Percentiles rank a stretch among this genome's conserved stretches.
Conservation (phyloP, 2,797 vertebrate species). For the Corythornis leucogaster region DNA sequence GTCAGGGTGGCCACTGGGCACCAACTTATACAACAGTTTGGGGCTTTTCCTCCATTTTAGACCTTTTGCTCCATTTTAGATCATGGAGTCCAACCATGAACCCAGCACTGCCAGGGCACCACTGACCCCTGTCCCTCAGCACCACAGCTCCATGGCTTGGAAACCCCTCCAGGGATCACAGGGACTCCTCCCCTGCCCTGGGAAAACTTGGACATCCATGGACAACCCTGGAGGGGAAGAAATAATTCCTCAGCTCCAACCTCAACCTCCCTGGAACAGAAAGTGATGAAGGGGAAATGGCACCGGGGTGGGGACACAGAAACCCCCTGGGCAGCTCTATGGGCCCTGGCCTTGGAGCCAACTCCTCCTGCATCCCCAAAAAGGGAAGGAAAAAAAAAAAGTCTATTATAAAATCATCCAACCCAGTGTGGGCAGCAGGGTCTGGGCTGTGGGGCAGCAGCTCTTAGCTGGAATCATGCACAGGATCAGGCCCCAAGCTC, state of each 20-base stretch:
- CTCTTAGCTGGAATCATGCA: accelerated
- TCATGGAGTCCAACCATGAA: no score
- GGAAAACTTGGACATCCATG: no score
- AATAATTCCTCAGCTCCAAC: neutral
- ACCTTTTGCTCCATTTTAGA: no score
- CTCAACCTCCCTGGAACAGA: neutral
- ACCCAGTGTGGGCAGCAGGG: neutral
- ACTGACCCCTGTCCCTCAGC: no score
- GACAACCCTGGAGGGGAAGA: neutral
- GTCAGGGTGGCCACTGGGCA: accelerated
- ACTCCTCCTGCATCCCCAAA: neutral
- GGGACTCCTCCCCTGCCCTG: no score
- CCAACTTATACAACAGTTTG: neutral
- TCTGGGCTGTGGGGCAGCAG: neutral
- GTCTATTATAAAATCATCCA: accelerated
- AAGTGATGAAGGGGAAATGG: neutral
- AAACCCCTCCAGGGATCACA: no score
- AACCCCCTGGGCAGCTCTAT: accelerated
- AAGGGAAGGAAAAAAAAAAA: neutral
- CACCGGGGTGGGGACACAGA: accelerated
- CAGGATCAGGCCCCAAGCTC: neutral
- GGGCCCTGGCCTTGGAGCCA: accelerated
- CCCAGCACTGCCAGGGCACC: no score
- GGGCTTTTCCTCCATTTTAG: neutral
- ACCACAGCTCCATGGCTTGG: no score